Evolutionary conservation across 2,888 invertebrate species (phyloP), one percentile per base, ranked within the genome.

Genomic region (Blera fallax): DNA sequence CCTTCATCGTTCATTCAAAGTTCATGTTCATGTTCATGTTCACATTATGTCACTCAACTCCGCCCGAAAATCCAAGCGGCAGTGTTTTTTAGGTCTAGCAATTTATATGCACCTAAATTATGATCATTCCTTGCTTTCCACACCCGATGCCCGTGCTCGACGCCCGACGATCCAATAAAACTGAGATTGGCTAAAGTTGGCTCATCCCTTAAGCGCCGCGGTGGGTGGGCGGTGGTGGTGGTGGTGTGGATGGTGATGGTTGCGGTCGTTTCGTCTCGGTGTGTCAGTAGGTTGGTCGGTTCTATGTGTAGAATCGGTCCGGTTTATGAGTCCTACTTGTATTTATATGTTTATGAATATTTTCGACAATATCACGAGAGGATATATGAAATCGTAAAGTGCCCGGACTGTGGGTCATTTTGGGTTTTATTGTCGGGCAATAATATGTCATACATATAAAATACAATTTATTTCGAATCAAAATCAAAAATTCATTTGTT

Each of bases 141-240:
- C 79, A 83, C 73, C 48, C 78, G 40, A 43, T 56, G 58, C 43
- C 48, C 4, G n/a, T 58, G 40, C 56, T n/a, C 48, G 67, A 45
- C 72, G 52, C 29, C 37, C 54, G 60, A 56, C 34, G 69, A 84
- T 84, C 69, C 69, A 84, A 84, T 84, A 79, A 79, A 84, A 84
- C 84, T 27, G 84, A 84, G 84, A 84, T 84, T 84, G 74, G 69
- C 64, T 58, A 58, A 84, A 84, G 84, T 74, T 79, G 69, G 74
- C 79, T 84, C 73, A 70, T 84, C 74, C 79, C 74, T 78, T 78
- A 78, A 78, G 78, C 73, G 34, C 60, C 73, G 34, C 60, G 37
- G 8, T 45, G 62, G 54, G 43, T 21, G 18, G 67, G 0, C 8
- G 1, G 24, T 24, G 24, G 4, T 34, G 45, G 52, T 11, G 21